A percentile compares a stretch with the other conserved stretches of the same genome.
Conservation (phyloP, 2,113 vertebrate species). For the Crotophaga sulcirostris region DNA sequence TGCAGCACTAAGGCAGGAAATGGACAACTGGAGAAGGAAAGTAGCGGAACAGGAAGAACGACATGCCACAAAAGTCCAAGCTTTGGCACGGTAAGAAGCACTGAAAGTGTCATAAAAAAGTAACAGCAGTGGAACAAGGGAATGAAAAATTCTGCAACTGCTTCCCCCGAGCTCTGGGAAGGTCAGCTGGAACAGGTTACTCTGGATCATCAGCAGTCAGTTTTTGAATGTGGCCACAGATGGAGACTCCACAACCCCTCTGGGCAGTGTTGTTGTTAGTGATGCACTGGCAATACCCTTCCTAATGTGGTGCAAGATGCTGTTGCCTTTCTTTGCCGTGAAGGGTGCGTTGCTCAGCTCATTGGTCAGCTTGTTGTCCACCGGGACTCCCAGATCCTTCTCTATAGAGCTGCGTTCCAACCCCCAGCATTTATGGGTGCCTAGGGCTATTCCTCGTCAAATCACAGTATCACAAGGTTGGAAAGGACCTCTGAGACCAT, state of each 20-base stretch:
- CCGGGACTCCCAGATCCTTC: background rate
- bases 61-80: constrained; percentile 87
- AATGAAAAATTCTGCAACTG: background rate
- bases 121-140: background rate
- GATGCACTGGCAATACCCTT: background rate
- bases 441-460: background rate
- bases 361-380: background rate
- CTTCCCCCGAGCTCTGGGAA: background rate
- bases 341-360: background rate
- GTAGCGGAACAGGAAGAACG: constrained; percentile 90
- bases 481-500: too few relatives aligned
- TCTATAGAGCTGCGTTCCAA: background rate
- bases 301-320: background rate
- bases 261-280: background rate
- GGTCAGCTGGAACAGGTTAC: background rate
- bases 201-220: background rate
- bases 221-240: background rate
- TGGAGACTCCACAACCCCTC: background rate
- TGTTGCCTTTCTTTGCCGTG: background rate
- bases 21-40: constrained; percentile 85
- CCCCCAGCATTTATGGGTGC: background rate
- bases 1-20: constrained; percentile 87
- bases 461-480: too few relatives aligned
- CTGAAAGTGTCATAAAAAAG: background rate
- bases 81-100: constrained; percentile 83